Evolutionary conservation across 2,797 vertebrate genomes (phyloP).

Genomic region (Leptatherina wallacei): DNA sequence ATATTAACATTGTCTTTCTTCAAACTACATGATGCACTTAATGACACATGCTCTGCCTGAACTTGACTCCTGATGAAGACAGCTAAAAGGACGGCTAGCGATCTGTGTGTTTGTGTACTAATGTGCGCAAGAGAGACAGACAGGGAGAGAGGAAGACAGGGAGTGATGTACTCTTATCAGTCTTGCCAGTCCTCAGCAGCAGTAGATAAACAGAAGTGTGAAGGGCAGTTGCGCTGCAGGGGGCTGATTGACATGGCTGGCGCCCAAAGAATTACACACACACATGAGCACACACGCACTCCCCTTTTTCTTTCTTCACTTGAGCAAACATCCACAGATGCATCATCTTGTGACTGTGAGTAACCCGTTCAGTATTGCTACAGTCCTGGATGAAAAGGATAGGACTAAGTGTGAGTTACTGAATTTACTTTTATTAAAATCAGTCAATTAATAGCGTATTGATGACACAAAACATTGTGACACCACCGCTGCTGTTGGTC

Average conservation of each 20-base stretch:
- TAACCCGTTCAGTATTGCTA: conserved; percentile 19
- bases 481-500: conserved; percentile 2
- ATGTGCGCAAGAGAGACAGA: conserved; percentile 33
- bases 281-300: conserved; percentile 39
- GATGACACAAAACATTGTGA: conserved; percentile 1
- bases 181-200: conserved; percentile 82
- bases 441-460: conserved; percentile 4
- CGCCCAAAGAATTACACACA: conserved; percentile 76
- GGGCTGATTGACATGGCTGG: conserved; percentile 83
- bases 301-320: conserved; percentile 48
- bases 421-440: conserved; percentile 28
- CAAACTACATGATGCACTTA: conserved; percentile 23
- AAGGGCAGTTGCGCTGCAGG: conserved; percentile 82
- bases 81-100: conserved; percentile 47
- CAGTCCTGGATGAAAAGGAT: conserved; percentile 22
- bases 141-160: conserved; percentile 49
- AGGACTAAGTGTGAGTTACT: conserved; percentile 1
- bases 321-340: conserved; percentile 59
- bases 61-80: conserved; percentile 38
- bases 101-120: conserved; percentile 39
- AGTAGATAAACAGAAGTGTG: conserved; percentile 84
- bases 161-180: conserved; percentile 81
- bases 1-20: conserved; percentile 42
- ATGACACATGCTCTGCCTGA: conserved; percentile 38
- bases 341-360: conserved; percentile 40